These are phyloP conservation scores for Microtus obscurus DNA, from an alignment of 2,797 vertebrate genomes.

Conservation along the genomic window DNA sequence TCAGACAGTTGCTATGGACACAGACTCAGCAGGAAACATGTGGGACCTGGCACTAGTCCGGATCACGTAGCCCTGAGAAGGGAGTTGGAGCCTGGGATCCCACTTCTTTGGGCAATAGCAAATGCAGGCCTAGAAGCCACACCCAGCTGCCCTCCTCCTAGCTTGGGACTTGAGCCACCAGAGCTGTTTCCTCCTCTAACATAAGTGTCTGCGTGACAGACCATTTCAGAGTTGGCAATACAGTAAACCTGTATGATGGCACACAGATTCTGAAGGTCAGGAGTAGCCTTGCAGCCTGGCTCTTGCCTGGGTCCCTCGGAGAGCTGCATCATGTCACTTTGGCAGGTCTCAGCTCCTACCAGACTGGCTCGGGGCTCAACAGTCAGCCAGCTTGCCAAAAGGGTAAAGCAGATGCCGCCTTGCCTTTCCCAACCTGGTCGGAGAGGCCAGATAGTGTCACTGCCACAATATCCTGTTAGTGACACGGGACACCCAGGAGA, in stretches of 20 bases:
- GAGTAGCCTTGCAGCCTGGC: neutral
- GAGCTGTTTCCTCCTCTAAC: neutral
- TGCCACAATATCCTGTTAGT: neutral
- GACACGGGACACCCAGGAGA: neutral
- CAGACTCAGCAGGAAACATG: constrained; percentile 39
- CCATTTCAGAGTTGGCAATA: neutral
- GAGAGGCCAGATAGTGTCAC: neutral
- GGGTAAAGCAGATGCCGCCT: neutral
- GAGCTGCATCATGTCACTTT: neutral
- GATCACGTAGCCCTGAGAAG: neutral
- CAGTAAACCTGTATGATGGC: neutral
- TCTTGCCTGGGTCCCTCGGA: neutral
- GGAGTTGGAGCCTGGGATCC: neutral
- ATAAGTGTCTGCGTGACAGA: neutral
- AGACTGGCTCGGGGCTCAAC: neutral
- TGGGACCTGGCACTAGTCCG: constrained; percentile 42
- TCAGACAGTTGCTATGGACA: constrained; percentile 76
- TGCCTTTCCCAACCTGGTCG: neutral
- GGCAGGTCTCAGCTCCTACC: neutral
- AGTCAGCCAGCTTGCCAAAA: neutral
- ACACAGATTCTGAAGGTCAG: neutral
- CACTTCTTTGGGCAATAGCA: neutral
- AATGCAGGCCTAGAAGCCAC: neutral
- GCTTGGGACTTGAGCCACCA: neutral
- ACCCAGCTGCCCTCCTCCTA: neutral